Conservation (phyloP, 2,888 invertebrate species). For the Imbricaverruca yamaguchii region DNA sequence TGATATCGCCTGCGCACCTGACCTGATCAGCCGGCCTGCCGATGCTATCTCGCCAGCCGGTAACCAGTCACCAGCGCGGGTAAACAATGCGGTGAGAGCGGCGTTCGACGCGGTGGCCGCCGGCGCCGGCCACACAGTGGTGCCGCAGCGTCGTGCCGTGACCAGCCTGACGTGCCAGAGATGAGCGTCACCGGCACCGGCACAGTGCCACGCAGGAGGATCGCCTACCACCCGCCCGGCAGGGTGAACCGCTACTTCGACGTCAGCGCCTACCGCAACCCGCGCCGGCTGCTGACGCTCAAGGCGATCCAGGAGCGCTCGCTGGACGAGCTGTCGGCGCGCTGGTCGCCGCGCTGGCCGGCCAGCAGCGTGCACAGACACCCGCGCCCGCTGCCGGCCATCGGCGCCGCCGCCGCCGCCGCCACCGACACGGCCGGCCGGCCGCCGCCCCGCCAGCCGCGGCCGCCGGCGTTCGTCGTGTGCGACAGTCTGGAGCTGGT, state of each 20-base stretch:
- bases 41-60: neutral
- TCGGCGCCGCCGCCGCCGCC: neutral
- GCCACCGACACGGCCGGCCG: too few relatives aligned
- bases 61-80: neutral
- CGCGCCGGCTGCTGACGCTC: neutral
- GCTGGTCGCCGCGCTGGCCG: neutral
- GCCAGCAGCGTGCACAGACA: neutral
- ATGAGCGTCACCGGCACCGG: constrained; percentile 23
- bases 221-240: neutral
- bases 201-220: neutral
- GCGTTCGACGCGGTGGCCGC: neutral
- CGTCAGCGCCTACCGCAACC: neutral
- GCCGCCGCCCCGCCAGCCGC: too few relatives aligned
- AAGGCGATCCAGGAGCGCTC: neutral
- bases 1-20: too few relatives aligned
- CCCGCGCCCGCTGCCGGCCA: neutral
- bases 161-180: neutral
- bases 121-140: neutral
- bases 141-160: neutral
- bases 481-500: neutral
- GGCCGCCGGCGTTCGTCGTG: neutral
- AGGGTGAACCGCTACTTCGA: neutral
- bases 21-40: neutral
- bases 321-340: neutral
- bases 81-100: neutral